Evolutionary conservation across 1,140 invertebrate species (phyloP).

Genomic region (Orius laevigatus): DNA sequence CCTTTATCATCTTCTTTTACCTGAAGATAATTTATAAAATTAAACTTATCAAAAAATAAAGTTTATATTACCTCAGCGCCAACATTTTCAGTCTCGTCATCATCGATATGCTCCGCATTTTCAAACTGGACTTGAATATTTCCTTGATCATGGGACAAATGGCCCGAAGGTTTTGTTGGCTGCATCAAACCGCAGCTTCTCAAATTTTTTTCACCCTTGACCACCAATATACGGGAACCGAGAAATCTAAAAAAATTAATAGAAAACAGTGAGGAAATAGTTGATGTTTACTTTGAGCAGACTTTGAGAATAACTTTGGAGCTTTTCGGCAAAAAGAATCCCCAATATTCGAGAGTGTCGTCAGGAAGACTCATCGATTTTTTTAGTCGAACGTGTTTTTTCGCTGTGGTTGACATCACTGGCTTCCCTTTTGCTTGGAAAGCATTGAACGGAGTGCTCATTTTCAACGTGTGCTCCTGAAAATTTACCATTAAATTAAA

Average conservation of each 20-base stretch:
- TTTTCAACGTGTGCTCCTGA: slow-evolving; percentile 52
- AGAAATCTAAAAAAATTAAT: slow-evolving; percentile 30
- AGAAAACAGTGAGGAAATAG: slow-evolving; percentile 5
- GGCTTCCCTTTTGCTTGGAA: slow-evolving; percentile 57
- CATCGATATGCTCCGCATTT: slow-evolving; percentile 1
- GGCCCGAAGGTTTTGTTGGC: slow-evolving; percentile 21
- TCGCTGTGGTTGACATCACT: slow-evolving; percentile 39
- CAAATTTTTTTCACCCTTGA: slow-evolving; percentile 55
- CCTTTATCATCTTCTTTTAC: neutral
- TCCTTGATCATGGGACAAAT: slow-evolving; percentile 36
- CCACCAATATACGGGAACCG: slow-evolving; percentile 58
- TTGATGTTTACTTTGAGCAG: slow-evolving; percentile 47
- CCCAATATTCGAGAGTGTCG: slow-evolving; percentile 77
- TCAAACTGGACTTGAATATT: slow-evolving; percentile 53
- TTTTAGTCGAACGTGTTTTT: slow-evolving; percentile 56
- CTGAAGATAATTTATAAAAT: too few relatives aligned
- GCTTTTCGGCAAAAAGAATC: slow-evolving; percentile 64
- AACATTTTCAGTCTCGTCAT: slow-evolving; percentile 6
- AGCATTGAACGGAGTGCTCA: slow-evolving; percentile 64
- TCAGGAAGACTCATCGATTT: slow-evolving; percentile 68
- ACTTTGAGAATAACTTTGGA: slow-evolving; percentile 56
- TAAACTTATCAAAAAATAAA: too few relatives aligned
- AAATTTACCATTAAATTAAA: slow-evolving; percentile 18
- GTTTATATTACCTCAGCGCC: neutral
- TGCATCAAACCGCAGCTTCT: slow-evolving; percentile 59